Evolutionary conservation across 2,888 invertebrate species (phyloP), one percentile per base, ranked within the genome.

Genomic region (Zaprionus lineosus): DNA sequence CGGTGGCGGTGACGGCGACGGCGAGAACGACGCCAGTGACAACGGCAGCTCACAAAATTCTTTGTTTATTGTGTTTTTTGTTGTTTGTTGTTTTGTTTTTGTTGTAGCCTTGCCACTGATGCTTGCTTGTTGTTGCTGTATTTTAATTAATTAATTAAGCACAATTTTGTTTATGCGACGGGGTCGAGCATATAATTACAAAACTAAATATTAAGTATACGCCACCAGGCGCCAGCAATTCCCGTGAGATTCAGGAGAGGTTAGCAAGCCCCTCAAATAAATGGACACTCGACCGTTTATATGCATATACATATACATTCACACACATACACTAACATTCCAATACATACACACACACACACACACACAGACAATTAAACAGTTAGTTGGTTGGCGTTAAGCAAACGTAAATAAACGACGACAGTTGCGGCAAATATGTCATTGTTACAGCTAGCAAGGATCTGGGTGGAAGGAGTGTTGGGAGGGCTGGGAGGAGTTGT

Each of bases 131-230:
- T 43, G 33, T 33, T 55, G 58, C 56, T 57, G 46, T 43, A 29
- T 63, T 74, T 76, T 61, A 73, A 70, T 77, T 78, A 78, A 81
- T 78, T 78, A 78, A 78, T 81, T 81, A 81, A 81, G 68, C 81
- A 70, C 58, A 69, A 56, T 67, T 72, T 78, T 34, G 51, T 52
- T 72, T 59, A 34, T 37, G 56, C 11, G 44, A 19, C 43, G 40
- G 62, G 57, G 53, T 36, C 39, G 43, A 39, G 43, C 43, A 51
- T 46, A 56, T 70, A 71, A 71, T 71, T 77, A 79, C 76, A 74
- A 79, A 77, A 76, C 64, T 74, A 74, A 77, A 77, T 74, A 79
- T 76, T 72, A 76, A 73, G 69, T 69, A 72, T 58, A 66, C 56
- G 69, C 63, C 76, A 66, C 21, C 43, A 47, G 75, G 73, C 67